Evolutionary conservation across 2,888 invertebrate genomes (phyloP).

Genomic region (Ophion slaviceki): DNA sequence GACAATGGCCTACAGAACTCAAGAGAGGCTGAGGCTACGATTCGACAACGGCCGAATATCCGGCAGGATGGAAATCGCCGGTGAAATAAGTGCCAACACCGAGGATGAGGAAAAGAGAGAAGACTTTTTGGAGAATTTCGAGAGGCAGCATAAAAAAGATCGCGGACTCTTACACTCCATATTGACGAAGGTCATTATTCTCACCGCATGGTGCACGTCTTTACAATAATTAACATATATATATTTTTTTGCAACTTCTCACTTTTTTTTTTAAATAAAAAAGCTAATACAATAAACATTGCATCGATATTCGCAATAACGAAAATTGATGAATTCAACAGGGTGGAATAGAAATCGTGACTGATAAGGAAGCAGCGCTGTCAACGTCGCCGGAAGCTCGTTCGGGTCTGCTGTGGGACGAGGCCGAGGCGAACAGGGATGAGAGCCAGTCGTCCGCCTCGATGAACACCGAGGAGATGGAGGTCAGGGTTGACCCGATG

Average conservation of each 20-base stretch:
- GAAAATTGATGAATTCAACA: conserved; percentile 48
- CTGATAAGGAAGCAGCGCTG: conserved; percentile 73
- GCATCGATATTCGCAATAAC: neutral
- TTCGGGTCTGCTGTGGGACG: conserved; percentile 60
- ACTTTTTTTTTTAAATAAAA: neutral
- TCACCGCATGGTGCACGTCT: neutral
- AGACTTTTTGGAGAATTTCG: conserved; percentile 41
- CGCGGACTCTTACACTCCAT: conserved; percentile 85
- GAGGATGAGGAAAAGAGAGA: conserved; percentile 37
- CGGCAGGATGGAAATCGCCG: conserved; percentile 24
- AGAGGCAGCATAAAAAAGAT: conserved; percentile 78
- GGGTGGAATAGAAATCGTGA: conserved; percentile 77
- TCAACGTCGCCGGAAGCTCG: conserved; percentile 63
- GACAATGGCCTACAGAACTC: conserved; percentile 87
- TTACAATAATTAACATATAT: neutral
- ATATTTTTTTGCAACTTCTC: neutral
- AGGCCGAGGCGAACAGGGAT: conserved; percentile 69
- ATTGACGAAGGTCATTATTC: conserved; percentile 84
- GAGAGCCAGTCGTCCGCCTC: conserved; percentile 66
- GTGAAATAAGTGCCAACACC: conserved; percentile 11
- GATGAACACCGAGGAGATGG: conserved; percentile 85
- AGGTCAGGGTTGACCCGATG: conserved; percentile 89
- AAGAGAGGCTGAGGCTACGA: conserved; percentile 85
- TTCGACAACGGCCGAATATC: conserved; percentile 66
- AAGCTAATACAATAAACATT: neutral